These are phyloP conservation scores for Balaeniceps rex DNA, from an alignment of 2,113 vertebrate species.

Conservation along the genomic window DNA sequence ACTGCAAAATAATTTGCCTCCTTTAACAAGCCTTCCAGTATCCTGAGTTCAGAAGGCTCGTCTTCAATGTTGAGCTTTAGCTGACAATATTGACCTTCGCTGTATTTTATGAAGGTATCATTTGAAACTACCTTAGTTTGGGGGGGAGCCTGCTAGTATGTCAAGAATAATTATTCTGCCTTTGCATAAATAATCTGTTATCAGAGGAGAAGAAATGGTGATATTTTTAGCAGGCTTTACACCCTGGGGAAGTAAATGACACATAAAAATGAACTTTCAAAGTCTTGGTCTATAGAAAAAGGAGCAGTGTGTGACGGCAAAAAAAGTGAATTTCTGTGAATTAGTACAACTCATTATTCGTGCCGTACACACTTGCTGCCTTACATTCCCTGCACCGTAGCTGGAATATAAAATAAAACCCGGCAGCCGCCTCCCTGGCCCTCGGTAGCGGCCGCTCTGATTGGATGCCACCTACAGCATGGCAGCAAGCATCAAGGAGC, in stretches of 20 bases:
- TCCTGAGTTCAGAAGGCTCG: background rate
- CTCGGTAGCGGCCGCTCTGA: slow-evolving; percentile 71
- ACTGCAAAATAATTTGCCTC: slow-evolving; percentile 41
- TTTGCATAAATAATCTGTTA: slow-evolving; percentile 78
- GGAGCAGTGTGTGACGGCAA: slow-evolving; percentile 59
- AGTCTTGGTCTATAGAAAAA: slow-evolving; percentile 76
- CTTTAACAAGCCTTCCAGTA: slow-evolving; percentile 15
- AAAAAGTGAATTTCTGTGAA: slow-evolving; percentile 69
- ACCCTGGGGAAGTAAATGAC: slow-evolving; percentile 75
- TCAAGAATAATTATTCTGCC: slow-evolving; percentile 71
- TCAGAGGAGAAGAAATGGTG: slow-evolving; percentile 64
- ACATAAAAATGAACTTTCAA: slow-evolving; percentile 76
- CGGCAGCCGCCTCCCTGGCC: slow-evolving; percentile 59
- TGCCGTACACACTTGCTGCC: slow-evolving; percentile 53
- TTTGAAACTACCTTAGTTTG: slow-evolving; percentile 57
- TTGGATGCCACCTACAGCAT: slow-evolving; percentile 76
- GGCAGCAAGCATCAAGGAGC: slow-evolving; percentile 74
- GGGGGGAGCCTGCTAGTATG: background rate
- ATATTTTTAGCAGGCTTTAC: slow-evolving; percentile 74
- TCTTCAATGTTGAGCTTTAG: background rate
- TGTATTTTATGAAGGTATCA: background rate
- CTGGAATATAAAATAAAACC: slow-evolving; percentile 68
- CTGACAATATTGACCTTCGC: slow-evolving; percentile 24
- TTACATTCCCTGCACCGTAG: slow-evolving; percentile 61
- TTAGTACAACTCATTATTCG: slow-evolving; percentile 73